phyloP scores from a whole-genome alignment of 2,888 invertebrate species.

The Agriotes lineatus region DNA sequence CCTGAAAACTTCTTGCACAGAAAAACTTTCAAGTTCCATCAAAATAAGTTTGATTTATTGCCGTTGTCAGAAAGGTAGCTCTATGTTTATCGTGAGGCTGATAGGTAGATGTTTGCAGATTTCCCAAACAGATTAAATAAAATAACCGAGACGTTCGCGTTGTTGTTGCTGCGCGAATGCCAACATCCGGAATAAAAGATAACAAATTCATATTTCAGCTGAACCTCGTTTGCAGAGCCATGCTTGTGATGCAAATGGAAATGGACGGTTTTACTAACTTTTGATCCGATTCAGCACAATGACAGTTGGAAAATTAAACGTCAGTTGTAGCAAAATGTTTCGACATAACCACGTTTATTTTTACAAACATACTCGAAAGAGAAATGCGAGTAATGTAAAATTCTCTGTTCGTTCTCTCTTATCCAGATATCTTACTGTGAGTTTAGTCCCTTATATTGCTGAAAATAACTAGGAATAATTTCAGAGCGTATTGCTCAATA shows the following conservation, averaged over 20 bases:
- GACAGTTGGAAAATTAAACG: not conserved
- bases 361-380: too few species aligned
- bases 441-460: not conserved
- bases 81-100: not conserved
- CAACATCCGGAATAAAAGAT: not conserved
- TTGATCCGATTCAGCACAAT: not conserved
- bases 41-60: conserved; percentile 2
- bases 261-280: not conserved
- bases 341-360: too few species aligned
- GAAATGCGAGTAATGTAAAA: not conserved
- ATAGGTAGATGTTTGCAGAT: not conserved
- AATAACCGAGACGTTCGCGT: not conserved
- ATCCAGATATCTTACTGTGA: not conserved
- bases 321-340: not conserved
- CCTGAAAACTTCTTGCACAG: not conserved
- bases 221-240: not conserved
- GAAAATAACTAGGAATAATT: not conserved
- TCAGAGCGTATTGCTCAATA: conserved; percentile 5
- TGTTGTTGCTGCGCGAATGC: not conserved
- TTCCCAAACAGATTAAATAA: not conserved
- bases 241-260: not conserved
- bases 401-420: not conserved
- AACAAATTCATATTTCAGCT: not conserved
- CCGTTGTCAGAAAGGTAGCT: not conserved
- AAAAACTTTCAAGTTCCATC: not conserved